Evolutionary conservation across 2,888 invertebrate species (phyloP).

Genomic region (Camptogramma bilineatum): DNA sequence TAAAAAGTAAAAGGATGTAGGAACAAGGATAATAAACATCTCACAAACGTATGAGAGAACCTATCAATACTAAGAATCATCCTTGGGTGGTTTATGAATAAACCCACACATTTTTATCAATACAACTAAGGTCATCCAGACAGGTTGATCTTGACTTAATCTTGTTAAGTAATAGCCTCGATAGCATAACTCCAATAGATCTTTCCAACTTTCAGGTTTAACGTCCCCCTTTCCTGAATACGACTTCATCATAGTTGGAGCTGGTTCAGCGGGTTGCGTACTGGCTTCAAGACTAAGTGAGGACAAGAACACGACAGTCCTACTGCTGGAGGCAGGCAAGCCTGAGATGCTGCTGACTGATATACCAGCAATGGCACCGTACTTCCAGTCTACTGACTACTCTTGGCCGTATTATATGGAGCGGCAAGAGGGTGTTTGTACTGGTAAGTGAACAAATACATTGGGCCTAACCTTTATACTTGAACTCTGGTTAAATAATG

Average conservation of each 20-base stretch:
- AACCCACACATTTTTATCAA: too few relatives aligned
- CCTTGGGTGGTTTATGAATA: too few relatives aligned
- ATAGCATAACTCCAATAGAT: not conserved
- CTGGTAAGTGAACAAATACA: constrained; percentile 60
- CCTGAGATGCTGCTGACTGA: constrained; percentile 83
- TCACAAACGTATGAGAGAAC: not conserved
- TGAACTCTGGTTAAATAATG: too few relatives aligned
- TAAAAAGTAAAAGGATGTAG: not conserved
- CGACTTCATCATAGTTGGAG: constrained; percentile 85
- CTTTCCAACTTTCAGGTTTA: constrained; percentile 55
- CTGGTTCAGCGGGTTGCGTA: constrained; percentile 85
- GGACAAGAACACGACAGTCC: constrained; percentile 67
- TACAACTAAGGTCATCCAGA: too few relatives aligned
- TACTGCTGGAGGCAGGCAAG: constrained; percentile 71
- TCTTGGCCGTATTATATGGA: constrained; percentile 90
- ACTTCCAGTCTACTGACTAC: constrained; percentile 86
- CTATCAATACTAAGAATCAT: too few relatives aligned
- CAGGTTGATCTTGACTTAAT: too few relatives aligned
- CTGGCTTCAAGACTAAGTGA: constrained; percentile 81
- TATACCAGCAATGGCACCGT: constrained; percentile 83
- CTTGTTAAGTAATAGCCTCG: not conserved
- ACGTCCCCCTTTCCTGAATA: constrained; percentile 71
- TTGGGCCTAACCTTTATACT: too few relatives aligned
- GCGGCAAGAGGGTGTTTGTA: constrained; percentile 87
- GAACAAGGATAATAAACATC: not conserved